Evolutionary conservation across 2,888 invertebrate species (phyloP).

Genomic region (Sarcophaga caerulescens): DNA sequence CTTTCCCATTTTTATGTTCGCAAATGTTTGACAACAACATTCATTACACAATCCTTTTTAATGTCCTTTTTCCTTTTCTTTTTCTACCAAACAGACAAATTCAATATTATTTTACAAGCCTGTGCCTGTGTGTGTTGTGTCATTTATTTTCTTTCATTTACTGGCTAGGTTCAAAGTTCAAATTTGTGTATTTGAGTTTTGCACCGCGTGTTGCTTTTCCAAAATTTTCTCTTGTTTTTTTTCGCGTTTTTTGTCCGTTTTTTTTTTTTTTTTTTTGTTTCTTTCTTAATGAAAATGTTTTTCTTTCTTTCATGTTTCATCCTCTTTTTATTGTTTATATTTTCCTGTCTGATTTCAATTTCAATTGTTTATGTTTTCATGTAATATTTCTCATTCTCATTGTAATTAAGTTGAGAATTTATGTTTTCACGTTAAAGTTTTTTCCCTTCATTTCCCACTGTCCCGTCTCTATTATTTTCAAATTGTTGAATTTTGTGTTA

Average conservation of each 20-base stretch:
- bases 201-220: conserved; percentile 41
- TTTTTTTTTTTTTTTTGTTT: conserved; percentile 37
- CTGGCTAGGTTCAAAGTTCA: conserved; percentile 62
- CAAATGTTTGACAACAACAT: conserved; percentile 62
- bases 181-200: conserved; percentile 67
- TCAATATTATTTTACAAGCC: conserved; percentile 40
- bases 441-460: conserved; percentile 42
- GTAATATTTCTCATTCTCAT: conserved; percentile 57
- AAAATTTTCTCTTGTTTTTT: not conserved
- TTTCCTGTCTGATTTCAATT: conserved; percentile 22
- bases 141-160: conserved; percentile 10
- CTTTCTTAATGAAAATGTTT: conserved; percentile 59
- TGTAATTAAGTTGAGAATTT: conserved; percentile 70
- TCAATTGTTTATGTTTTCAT: conserved; percentile 64
- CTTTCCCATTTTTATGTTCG: conserved; percentile 41
- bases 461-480: conserved; percentile 39
- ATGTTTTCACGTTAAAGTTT: conserved; percentile 68
- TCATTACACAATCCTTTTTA: conserved; percentile 24
- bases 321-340: conserved; percentile 31
- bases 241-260: conserved; percentile 57
- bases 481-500: not conserved
- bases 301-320: not conserved
- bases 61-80: conserved; percentile 11
- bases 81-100: conserved; percentile 6
- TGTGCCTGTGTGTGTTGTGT: conserved; percentile 20